phyloP scores from a whole-genome alignment of 92 coral and sea anemone genomes.

The Parazoanthus swiftii region DNA sequence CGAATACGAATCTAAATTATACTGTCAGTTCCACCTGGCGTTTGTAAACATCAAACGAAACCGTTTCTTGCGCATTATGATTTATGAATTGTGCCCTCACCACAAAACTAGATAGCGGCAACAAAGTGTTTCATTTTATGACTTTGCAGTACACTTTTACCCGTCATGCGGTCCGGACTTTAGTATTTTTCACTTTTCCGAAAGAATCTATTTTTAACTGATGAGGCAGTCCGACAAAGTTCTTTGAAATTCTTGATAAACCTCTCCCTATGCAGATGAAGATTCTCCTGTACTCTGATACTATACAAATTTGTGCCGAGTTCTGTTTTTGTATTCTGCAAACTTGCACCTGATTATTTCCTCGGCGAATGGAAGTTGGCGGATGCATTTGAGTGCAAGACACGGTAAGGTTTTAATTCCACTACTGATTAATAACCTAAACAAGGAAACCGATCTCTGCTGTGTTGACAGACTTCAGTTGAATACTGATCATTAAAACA shows the following conservation, averaged over 20 bases:
- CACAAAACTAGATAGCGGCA: slow-evolving; percentile 5
- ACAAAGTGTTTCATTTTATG: not conserved
- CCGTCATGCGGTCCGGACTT: not conserved
- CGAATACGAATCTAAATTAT: not conserved
- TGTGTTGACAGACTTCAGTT: not conserved
- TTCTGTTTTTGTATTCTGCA: not conserved
- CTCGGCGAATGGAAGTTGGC: not conserved
- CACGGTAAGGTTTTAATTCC: not conserved
- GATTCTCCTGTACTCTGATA: not conserved
- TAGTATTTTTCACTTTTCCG: too few species aligned
- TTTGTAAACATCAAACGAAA: slow-evolving; percentile 7
- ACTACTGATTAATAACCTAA: not conserved
- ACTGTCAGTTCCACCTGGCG: slow-evolving; percentile 23
- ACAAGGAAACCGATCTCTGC: not conserved
- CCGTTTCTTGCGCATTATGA: slow-evolving; percentile 20
- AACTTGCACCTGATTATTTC: not conserved
- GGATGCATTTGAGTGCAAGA: not conserved
- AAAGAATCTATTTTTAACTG: not conserved
- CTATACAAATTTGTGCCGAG: too few species aligned
- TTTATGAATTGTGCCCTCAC: not conserved
- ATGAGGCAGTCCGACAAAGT: not conserved
- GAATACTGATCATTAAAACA: not conserved
- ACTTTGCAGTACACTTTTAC: not conserved
- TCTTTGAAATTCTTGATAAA: not conserved
- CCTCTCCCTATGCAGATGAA: not conserved